Evolutionary conservation across 2,888 invertebrate species (phyloP).

Genomic region (Gnatocerus cornutus): DNA sequence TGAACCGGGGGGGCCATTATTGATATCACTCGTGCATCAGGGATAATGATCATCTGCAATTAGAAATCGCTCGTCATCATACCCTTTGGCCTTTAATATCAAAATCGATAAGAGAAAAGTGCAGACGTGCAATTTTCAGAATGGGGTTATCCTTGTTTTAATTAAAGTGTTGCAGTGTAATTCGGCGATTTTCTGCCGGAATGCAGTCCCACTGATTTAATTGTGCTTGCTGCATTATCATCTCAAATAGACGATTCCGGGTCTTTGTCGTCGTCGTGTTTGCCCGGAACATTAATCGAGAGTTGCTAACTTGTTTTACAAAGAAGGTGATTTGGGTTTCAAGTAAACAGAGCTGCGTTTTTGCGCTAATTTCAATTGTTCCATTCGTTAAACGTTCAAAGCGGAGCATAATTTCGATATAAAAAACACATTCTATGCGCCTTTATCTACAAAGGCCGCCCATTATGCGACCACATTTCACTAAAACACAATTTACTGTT

Average conservation of each 20-base stretch:
- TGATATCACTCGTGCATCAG: slow-evolving; percentile 63
- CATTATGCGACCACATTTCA: too few relatives aligned
- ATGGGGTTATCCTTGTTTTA: slow-evolving; percentile 32
- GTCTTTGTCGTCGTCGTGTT: slow-evolving; percentile 7
- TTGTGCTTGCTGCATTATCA: slow-evolving; percentile 22
- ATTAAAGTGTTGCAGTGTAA: slow-evolving; percentile 38
- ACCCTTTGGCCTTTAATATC: slow-evolving; percentile 16
- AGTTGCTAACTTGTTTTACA: background rate
- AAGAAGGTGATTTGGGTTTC: background rate
- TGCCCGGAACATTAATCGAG: slow-evolving; percentile 2
- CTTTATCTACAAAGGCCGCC: too few relatives aligned
- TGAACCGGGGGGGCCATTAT: slow-evolving; percentile 62
- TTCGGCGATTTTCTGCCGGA: slow-evolving; percentile 19
- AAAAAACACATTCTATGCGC: too few relatives aligned
- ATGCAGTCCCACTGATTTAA: slow-evolving; percentile 27
- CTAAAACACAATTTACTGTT: too few relatives aligned
- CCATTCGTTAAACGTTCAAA: too few relatives aligned
- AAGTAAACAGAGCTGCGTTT: background rate
- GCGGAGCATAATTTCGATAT: too few relatives aligned
- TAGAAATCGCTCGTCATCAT: slow-evolving; percentile 51
- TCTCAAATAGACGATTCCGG: slow-evolving; percentile 26
- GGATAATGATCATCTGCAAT: slow-evolving; percentile 64
- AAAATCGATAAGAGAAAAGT: slow-evolving; percentile 22
- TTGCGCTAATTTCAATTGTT: too few relatives aligned
- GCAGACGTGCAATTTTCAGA: slow-evolving; percentile 27